Conservation (phyloP, 1,140 invertebrate genomes). For the honey bee (Apis mellifera) region DNA sequence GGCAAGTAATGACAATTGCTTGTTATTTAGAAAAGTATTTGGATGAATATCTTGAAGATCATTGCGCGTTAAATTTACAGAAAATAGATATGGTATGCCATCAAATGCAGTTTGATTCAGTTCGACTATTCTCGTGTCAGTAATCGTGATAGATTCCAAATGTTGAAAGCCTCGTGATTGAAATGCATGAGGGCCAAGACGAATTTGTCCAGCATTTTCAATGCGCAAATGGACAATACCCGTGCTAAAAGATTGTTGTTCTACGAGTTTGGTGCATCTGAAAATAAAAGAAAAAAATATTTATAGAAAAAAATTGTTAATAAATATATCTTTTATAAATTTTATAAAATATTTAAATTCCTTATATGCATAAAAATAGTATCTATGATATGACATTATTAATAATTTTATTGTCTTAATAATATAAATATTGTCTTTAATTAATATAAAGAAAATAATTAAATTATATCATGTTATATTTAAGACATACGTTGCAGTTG, state of each 20-base stretch:
- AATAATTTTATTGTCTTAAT: no score
- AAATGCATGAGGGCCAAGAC: constrained; percentile 72
- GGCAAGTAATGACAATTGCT: constrained; percentile 84
- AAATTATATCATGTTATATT: constrained; percentile 36
- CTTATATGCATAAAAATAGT: not conserved
- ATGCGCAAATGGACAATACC: constrained; percentile 74
- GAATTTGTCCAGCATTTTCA: constrained; percentile 70
- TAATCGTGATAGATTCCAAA: constrained; percentile 76
- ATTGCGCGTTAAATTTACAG: constrained; percentile 86
- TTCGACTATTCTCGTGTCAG: constrained; percentile 73
- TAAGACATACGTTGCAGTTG: constrained; percentile 77
- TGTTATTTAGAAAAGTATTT: constrained; percentile 85
- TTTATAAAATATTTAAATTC: not conserved
- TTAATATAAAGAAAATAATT: constrained; percentile 3
- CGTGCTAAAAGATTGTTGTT: constrained; percentile 72
- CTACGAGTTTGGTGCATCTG: constrained; percentile 75
- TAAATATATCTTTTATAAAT: not conserved
- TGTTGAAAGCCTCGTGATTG: constrained; percentile 72
- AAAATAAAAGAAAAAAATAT: not conserved
- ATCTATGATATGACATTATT: not conserved
- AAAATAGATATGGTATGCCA: constrained; percentile 84
- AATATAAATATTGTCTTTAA: constrained; percentile 17
- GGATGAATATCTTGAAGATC: constrained; percentile 84
- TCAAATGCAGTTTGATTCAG: constrained; percentile 84
- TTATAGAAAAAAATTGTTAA: not conserved